These are phyloP conservation scores for Amaurobius ferox DNA, from an alignment of 2,888 invertebrate species.

Conservation along the genomic window DNA sequence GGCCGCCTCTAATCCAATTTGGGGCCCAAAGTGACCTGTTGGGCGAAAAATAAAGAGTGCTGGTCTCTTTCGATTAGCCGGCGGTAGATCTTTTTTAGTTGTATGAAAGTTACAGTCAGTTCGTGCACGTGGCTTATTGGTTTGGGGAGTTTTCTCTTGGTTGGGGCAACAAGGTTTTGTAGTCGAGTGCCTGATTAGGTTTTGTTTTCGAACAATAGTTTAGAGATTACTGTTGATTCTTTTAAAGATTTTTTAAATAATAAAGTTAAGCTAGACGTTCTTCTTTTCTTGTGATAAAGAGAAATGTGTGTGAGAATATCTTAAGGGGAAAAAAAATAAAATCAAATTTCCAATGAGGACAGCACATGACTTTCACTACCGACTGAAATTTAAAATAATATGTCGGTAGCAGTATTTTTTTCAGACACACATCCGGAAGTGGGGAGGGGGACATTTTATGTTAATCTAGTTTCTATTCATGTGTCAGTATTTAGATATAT, in stretches of 20 bases:
- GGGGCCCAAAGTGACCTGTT: slow-evolving; percentile 67
- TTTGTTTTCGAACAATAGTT: not conserved
- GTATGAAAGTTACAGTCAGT: not conserved
- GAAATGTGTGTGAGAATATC: too few relatives aligned
- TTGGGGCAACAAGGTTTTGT: not conserved
- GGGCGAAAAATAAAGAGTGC: slow-evolving; percentile 63
- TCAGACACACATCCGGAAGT: too few relatives aligned
- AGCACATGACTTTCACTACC: too few relatives aligned
- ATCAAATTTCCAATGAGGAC: too few relatives aligned
- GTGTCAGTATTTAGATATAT: too few relatives aligned
- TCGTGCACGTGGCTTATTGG: slow-evolving; percentile 5
- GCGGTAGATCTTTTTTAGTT: slow-evolving; percentile 32
- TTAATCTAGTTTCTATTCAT: too few relatives aligned
- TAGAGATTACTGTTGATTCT: not conserved
- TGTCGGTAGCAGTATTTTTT: too few relatives aligned
- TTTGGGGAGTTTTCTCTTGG: slow-evolving; percentile 7
- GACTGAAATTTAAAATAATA: too few relatives aligned
- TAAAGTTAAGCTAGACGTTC: not conserved
- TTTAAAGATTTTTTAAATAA: not conserved
- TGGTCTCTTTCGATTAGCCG: slow-evolving; percentile 65
- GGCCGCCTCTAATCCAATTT: slow-evolving; percentile 71
- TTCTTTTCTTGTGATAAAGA: too few relatives aligned
- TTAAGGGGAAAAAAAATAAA: too few relatives aligned
- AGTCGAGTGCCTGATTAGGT: not conserved
- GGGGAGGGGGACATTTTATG: too few relatives aligned